phyloP scores from a whole-genome alignment of 1,140 invertebrate genomes.

The Sipha flava region DNA sequence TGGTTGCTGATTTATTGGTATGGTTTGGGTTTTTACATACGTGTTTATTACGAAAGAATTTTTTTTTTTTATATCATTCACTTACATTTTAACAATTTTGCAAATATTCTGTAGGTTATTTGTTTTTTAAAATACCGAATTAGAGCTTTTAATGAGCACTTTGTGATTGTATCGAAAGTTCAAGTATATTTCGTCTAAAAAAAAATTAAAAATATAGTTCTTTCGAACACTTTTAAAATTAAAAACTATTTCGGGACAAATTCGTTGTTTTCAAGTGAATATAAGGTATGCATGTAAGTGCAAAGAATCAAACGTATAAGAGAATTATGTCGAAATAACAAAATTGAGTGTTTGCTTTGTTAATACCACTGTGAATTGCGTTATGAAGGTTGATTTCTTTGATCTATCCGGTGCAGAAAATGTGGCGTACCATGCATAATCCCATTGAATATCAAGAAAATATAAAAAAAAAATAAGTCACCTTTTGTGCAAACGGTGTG shows the following conservation, averaged over 20 bases:
- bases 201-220: too few relatives aligned
- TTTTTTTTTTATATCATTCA: too few relatives aligned
- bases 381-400: constrained; percentile 16
- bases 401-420: background rate
- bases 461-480: background rate
- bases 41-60: too few relatives aligned
- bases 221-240: too few relatives aligned
- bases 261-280: background rate
- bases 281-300: background rate
- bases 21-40: too few relatives aligned
- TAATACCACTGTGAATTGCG: background rate
- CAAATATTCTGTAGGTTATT: too few relatives aligned
- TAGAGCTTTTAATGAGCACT: too few relatives aligned
- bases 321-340: background rate
- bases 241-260: background rate
- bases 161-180: too few relatives aligned
- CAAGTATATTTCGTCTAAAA: too few relatives aligned
- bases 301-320: background rate
- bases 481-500: background rate
- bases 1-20: too few relatives aligned
- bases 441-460: background rate
- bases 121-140: too few relatives aligned
- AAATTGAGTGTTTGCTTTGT: background rate
- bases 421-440: background rate
- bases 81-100: too few relatives aligned